Evolutionary conservation across 1,140 invertebrate genomes (phyloP).

Genomic region (Marisa cornuarietis): DNA sequence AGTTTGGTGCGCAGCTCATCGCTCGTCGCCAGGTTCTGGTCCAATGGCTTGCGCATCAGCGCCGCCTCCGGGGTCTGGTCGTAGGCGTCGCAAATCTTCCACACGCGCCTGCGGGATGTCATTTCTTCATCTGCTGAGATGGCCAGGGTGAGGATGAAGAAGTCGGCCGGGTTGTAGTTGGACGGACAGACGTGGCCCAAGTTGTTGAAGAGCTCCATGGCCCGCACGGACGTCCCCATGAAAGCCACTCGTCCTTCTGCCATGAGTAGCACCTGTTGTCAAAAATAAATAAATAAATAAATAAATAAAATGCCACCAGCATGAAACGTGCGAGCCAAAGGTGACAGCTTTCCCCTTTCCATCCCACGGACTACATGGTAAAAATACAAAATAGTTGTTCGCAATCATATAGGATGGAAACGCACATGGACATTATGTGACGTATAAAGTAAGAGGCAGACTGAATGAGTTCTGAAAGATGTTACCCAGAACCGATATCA

Average conservation of each 20-base stretch:
- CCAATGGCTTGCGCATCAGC: background rate
- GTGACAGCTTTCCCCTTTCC: background rate
- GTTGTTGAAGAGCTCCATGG: conserved; percentile 81
- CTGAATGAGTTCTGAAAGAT: background rate
- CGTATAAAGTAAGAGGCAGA: background rate
- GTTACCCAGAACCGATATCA: background rate
- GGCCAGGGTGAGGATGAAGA: conserved; percentile 88
- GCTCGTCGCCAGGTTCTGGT: background rate
- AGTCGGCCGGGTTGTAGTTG: conserved; percentile 96
- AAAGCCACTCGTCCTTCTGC: conserved; percentile 91
- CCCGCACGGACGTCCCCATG: conserved; percentile 82
- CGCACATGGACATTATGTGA: background rate
- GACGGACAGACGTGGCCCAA: conserved; percentile 66
- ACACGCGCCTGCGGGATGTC: conserved; percentile 31
- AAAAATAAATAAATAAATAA: conserved; percentile 5
- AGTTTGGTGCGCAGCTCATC: background rate
- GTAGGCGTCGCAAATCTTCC: background rate
- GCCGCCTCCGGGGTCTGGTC: background rate
- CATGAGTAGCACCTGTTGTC: conserved; percentile 79
- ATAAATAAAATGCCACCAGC: background rate
- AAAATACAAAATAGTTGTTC: background rate
- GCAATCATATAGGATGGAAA: background rate
- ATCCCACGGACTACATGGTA: background rate
- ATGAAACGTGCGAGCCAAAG: no score
- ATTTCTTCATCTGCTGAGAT: conserved; percentile 83